A percentile compares a stretch with the other conserved stretches of the same genome.
These are phyloP conservation scores for Theonella swinhoei DNA, from an alignment of 37 sponge, comb jelly and placozoan genomes.

Conservation along the genomic window DNA sequence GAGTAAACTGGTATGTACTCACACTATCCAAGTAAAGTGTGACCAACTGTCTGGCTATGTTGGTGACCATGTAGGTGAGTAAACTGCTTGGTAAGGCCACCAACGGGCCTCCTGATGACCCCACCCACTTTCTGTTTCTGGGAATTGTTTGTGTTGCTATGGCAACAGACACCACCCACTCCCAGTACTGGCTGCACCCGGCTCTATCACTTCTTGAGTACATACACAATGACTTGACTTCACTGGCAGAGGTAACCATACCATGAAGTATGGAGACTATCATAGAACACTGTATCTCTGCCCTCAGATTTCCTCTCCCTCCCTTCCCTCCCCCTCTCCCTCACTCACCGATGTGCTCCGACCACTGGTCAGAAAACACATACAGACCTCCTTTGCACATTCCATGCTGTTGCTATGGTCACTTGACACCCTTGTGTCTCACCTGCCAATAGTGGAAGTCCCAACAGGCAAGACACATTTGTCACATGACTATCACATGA, in stretches of 20 bases:
- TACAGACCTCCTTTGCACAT: neutral
- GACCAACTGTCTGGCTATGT: neutral
- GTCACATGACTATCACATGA: no score
- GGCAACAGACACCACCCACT: neutral
- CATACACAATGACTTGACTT: no score
- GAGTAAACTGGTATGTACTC: conserved; percentile 9
- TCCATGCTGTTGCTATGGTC: conserved; percentile 39
- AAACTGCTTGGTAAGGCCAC: conserved; percentile 8
- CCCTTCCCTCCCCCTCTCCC: neutral
- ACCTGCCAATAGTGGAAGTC: conserved; percentile 10
- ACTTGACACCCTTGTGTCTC: conserved; percentile 2
- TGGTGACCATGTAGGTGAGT: conserved; percentile 23
- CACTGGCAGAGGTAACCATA: no score
- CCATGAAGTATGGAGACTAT: no score
- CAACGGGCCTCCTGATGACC: neutral
- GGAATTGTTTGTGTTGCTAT: conserved; percentile 5
- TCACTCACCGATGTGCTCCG: neutral
- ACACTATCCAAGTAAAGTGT: conserved; percentile 5
- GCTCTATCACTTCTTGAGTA: neutral
- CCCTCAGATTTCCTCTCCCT: neutral
- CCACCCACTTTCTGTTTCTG: conserved; percentile 12
- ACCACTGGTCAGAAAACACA: conserved; percentile 11
- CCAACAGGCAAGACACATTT: conserved; percentile 13
- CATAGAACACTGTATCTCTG: neutral
- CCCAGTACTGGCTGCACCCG: neutral